Conservation (phyloP, 2,888 invertebrate genomes). For the Conus canariensis region DNA sequence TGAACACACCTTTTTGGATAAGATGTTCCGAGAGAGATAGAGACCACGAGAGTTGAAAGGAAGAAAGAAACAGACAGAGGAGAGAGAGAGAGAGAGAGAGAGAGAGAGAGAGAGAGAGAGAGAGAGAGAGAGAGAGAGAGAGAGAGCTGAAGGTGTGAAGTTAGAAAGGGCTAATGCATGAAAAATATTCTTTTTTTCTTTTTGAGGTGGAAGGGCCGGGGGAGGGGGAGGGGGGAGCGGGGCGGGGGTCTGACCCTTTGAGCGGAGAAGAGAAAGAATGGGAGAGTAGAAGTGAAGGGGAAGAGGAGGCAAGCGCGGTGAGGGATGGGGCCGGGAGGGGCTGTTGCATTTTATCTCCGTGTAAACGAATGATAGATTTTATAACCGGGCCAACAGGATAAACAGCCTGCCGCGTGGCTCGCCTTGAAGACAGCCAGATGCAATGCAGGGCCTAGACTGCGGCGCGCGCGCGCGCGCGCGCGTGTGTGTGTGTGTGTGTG, state of each 20-base stretch:
- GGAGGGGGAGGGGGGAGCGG: neutral
- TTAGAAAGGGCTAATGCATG: no score
- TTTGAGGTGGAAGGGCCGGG: neutral
- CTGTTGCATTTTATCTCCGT: neutral
- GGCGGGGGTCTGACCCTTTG: neutral
- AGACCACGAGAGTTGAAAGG: no score
- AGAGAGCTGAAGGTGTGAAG: no score
- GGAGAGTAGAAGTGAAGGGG: neutral
- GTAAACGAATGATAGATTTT: neutral
- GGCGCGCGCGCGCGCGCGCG: neutral
- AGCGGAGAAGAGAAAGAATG: neutral
- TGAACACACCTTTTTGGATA: no score
- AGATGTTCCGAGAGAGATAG: no score
- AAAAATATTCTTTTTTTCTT: no score
- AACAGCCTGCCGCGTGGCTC: neutral
- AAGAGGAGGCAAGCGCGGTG: neutral
- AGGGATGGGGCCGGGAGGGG: neutral
- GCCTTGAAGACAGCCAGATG: constrained; percentile 14
- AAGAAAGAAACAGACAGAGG: no score
- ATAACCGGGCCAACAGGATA: neutral
- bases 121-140: no score
- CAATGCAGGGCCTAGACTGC: neutral
- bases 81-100: no score
- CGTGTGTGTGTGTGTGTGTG: neutral
- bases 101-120: no score